Percentiles rank a stretch among this genome's conserved stretches.
These are phyloP conservation scores for Ormyrus rosae DNA, from an alignment of 2,888 invertebrate genomes.

Conservation along the genomic window DNA sequence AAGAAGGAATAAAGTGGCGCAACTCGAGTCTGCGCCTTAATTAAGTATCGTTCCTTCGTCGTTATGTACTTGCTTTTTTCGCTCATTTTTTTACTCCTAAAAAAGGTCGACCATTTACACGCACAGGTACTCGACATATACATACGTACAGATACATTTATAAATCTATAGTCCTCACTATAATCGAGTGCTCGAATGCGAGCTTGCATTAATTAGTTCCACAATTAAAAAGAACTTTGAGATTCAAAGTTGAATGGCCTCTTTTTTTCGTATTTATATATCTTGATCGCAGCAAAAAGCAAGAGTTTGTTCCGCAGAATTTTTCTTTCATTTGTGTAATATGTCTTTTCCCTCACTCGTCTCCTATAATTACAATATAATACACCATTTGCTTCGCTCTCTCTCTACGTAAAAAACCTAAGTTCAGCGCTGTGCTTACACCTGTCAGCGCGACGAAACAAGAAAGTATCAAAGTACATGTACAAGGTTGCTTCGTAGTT, in stretches of 20 bases:
- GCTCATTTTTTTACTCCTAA: conserved; percentile 27
- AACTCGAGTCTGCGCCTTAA: conserved; percentile 44
- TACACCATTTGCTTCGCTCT: conserved; percentile 40
- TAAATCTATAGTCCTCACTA: conserved; percentile 49
- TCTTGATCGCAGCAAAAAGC: conserved; percentile 14
- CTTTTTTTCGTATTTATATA: conserved; percentile 16
- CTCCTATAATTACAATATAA: conserved; percentile 57
- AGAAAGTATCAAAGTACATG: conserved; percentile 46
- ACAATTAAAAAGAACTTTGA: conserved; percentile 41
- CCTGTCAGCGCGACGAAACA: background rate
- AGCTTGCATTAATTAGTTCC: conserved; percentile 21
- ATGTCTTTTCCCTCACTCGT: background rate
- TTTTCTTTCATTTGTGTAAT: conserved; percentile 20
- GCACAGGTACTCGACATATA: conserved; percentile 30
- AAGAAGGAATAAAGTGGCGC: conserved; percentile 40
- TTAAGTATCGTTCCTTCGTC: conserved; percentile 56
- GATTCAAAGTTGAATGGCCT: conserved; percentile 55
- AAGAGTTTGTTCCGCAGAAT: conserved; percentile 36
- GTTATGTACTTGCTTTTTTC: conserved; percentile 33
- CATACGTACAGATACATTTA: conserved; percentile 14
- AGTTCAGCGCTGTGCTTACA: background rate
- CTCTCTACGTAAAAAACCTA: conserved; percentile 15
- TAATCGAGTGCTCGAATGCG: conserved; percentile 35
- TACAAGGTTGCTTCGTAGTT: conserved; percentile 29
- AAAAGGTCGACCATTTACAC: conserved; percentile 50